These are phyloP conservation scores for Tridacna gigas DNA, from an alignment of 2,888 invertebrate genomes.

Conservation along the genomic window DNA sequence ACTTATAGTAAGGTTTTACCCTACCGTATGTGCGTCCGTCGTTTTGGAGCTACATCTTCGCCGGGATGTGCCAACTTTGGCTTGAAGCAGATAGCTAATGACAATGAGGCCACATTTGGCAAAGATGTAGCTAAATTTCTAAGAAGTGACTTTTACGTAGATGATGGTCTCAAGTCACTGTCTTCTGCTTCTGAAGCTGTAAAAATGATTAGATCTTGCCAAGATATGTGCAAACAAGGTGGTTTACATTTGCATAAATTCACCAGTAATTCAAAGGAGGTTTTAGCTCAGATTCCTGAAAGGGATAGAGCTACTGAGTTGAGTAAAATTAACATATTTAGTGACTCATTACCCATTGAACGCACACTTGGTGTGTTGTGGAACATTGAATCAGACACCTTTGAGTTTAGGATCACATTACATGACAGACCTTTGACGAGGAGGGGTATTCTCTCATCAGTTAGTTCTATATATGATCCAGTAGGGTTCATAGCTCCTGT, in stretches of 20 bases:
- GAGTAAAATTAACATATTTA: conserved; percentile 11
- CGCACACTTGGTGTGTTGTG: conserved; percentile 57
- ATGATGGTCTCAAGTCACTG: conserved; percentile 37
- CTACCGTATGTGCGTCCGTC: neutral
- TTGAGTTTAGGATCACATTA: conserved; percentile 46
- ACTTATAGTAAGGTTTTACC: too few species aligned
- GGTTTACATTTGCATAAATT: conserved; percentile 58
- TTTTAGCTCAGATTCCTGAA: conserved; percentile 36
- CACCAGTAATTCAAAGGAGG: conserved; percentile 54
- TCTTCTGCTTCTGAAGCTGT: conserved; percentile 30
- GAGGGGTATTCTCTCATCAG: conserved; percentile 51
- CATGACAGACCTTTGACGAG: conserved; percentile 41
- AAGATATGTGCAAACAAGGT: conserved; percentile 39
- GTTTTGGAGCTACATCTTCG: conserved; percentile 51
- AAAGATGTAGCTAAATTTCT: conserved; percentile 27
- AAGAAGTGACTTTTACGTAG: conserved; percentile 36
- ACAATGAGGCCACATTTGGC: conserved; percentile 26
- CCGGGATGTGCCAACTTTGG: conserved; percentile 56
- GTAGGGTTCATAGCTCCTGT: conserved; percentile 61
- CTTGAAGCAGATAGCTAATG: conserved; percentile 19
- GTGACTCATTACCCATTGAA: conserved; percentile 41
- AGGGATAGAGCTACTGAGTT: conserved; percentile 42
- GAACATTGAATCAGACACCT: conserved; percentile 53
- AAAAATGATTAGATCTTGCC: conserved; percentile 21
- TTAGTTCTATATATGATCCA: conserved; percentile 56